A percentile compares a stretch with the other conserved stretches of the same genome.
phyloP scores from a whole-genome alignment of 2,888 invertebrate species.

The Melitaea athalia region DNA sequence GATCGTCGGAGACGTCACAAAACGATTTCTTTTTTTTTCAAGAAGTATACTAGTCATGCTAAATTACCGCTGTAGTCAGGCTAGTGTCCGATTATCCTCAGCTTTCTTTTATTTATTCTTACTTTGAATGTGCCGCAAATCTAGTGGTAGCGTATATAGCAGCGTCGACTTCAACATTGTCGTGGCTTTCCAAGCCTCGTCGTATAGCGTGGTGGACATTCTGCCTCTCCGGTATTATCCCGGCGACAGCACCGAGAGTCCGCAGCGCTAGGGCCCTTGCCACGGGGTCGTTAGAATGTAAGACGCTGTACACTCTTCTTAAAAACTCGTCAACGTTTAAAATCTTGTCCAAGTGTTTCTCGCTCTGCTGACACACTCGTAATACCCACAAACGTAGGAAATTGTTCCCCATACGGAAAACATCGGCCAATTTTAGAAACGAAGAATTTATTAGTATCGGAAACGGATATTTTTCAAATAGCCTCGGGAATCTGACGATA shows the following conservation, averaged over 20 bases:
- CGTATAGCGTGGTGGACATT: conserved; percentile 97
- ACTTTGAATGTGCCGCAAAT: conserved; percentile 97
- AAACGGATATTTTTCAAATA: conserved; percentile 99
- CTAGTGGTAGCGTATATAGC: conserved; percentile 97
- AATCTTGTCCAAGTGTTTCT: conserved; percentile 97
- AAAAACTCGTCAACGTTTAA: conserved; percentile 95
- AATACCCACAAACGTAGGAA: conserved; percentile 95
- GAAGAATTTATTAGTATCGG: conserved; percentile 98
- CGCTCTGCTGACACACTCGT: conserved; percentile 96
- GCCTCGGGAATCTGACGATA: conserved; percentile 95
- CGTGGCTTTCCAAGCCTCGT: conserved; percentile 95
- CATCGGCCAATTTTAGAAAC: conserved; percentile 95
- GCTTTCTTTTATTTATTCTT: conserved; percentile 50
- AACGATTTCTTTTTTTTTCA: too few species aligned
- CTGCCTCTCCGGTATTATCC: conserved; percentile 95
- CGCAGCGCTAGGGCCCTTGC: conserved; percentile 95
- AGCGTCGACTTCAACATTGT: conserved; percentile 97
- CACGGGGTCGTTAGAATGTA: conserved; percentile 98
- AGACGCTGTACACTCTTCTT: conserved; percentile 94
- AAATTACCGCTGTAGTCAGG: too few species aligned
- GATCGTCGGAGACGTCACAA: too few species aligned
- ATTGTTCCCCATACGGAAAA: conserved; percentile 95
- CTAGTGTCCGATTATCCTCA: too few species aligned
- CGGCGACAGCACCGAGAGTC: conserved; percentile 95
- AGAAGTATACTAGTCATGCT: too few species aligned